Evolutionary conservation across 2,797 vertebrate genomes (phyloP).

Genomic region (Acestrorhynchus altus): DNA sequence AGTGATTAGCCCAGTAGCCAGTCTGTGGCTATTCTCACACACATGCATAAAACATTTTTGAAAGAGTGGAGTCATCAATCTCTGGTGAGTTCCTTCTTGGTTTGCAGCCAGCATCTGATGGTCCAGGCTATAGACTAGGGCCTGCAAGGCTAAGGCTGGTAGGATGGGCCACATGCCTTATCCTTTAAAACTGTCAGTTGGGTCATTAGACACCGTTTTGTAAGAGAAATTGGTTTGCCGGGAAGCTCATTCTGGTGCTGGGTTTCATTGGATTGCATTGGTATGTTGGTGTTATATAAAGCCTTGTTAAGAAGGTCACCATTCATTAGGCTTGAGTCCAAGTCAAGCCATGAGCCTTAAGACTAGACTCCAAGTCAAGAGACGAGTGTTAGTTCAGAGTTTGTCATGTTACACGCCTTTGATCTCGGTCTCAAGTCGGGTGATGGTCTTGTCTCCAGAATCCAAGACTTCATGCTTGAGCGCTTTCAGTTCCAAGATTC

Average conservation of each 20-base stretch:
- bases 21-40: constrained; percentile 11
- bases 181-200: constrained; percentile 48
- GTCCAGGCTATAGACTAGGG: constrained; percentile 59
- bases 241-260: constrained; percentile 39
- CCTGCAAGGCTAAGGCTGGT: constrained; percentile 68
- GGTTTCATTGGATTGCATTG: background rate
- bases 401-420: too few species aligned
- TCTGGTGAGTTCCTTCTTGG: constrained; percentile 48
- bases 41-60: constrained; percentile 53
- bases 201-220: constrained; percentile 64
- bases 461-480: too few species aligned
- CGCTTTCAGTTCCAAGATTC: too few species aligned
- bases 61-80: constrained; percentile 43
- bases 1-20: constrained; percentile 8
- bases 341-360: too few species aligned
- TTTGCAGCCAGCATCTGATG: constrained; percentile 58
- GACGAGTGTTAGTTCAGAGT: too few species aligned
- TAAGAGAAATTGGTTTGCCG: constrained; percentile 41
- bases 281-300: too few species aligned
- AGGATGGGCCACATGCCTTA: constrained; percentile 55
- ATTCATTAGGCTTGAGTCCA: too few species aligned
- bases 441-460: too few species aligned
- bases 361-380: too few species aligned
- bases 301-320: too few species aligned
- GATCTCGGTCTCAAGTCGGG: too few species aligned